A percentile compares a stretch with the other conserved stretches of the same genome.
These are phyloP conservation scores for Porites divaricata DNA, from an alignment of 92 coral and sea anemone species.

Conservation along the genomic window DNA sequence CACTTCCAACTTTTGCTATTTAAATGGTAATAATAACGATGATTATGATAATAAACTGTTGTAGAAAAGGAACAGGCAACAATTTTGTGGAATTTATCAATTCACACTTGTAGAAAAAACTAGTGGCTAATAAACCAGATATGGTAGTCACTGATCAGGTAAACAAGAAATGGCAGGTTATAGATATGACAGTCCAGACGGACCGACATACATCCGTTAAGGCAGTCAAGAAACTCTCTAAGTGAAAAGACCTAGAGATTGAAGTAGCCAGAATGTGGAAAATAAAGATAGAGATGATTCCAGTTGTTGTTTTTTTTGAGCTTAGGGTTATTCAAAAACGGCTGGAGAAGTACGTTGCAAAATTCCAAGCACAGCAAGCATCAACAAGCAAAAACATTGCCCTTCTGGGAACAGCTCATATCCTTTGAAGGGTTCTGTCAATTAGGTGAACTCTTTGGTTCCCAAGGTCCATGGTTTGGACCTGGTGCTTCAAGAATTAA, in stretches of 20 bases:
- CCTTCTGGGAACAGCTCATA: background rate
- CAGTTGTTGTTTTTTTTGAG: background rate
- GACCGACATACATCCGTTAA: background rate
- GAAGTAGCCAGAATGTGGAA: conserved; percentile 33
- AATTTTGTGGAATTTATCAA: too few relatives aligned
- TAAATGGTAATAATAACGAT: too few relatives aligned
- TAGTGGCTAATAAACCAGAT: too few relatives aligned
- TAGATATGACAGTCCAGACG: too few relatives aligned
- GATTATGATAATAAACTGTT: too few relatives aligned
- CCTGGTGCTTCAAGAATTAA: too few relatives aligned
- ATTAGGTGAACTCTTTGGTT: conserved; percentile 7
- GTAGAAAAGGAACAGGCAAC: too few relatives aligned
- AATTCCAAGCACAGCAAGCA: background rate
- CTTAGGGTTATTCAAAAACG: too few relatives aligned
- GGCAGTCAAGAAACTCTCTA: background rate
- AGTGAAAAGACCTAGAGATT: conserved; percentile 23
- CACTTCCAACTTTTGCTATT: too few relatives aligned
- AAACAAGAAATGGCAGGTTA: too few relatives aligned
- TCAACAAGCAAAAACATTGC: background rate
- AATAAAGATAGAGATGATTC: conserved; percentile 9
- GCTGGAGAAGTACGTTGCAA: conserved; percentile 1
- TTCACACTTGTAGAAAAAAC: too few relatives aligned
- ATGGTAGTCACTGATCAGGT: too few relatives aligned
- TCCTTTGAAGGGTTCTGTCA: conserved; percentile 1
- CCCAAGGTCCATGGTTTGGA: background rate